phyloP scores from a whole-genome alignment of 2,888 invertebrate genomes.

The Drosophila percnosoma region DNA sequence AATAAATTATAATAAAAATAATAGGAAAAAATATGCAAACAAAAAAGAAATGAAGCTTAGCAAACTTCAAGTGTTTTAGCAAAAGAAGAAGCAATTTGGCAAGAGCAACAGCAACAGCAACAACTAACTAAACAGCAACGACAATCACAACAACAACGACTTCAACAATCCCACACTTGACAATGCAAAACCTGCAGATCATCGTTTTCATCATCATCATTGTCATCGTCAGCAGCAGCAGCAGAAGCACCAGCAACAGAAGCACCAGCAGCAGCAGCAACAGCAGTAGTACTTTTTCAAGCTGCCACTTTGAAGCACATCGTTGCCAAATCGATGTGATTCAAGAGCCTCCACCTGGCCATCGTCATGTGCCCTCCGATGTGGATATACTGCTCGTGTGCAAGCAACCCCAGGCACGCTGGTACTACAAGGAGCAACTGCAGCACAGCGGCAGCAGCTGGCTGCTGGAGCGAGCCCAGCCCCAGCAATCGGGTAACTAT shows the following conservation, averaged over 20 bases:
- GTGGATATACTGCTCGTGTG: slow-evolving; percentile 65
- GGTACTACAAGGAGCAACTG: slow-evolving; percentile 65
- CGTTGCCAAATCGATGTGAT: slow-evolving; percentile 59
- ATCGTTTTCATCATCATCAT: slow-evolving; percentile 54
- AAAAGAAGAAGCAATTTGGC: slow-evolving; percentile 28
- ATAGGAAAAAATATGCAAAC: slow-evolving; percentile 39
- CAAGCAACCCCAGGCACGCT: slow-evolving; percentile 40
- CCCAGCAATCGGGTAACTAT: slow-evolving; percentile 75
- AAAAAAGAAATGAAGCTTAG: slow-evolving; percentile 35
- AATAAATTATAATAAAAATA: slow-evolving; percentile 64
- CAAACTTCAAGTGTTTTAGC: slow-evolving; percentile 23
- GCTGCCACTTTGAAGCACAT: slow-evolving; percentile 58
- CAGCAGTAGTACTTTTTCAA: slow-evolving; percentile 9
- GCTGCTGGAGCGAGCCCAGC: slow-evolving; percentile 50
- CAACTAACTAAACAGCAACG: slow-evolving; percentile 36
- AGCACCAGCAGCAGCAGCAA: neutral
- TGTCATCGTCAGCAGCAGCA: slow-evolving; percentile 1
- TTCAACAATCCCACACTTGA: slow-evolving; percentile 52
- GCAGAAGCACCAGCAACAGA: slow-evolving; percentile 2
- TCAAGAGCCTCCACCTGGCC: slow-evolving; percentile 17
- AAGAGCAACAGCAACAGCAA: slow-evolving; percentile 42
- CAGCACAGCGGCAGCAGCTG: slow-evolving; percentile 39
- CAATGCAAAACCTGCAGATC: slow-evolving; percentile 70
- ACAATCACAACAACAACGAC: slow-evolving; percentile 11
- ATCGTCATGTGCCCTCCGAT: slow-evolving; percentile 52